Evolutionary conservation across 2,113 vertebrate genomes (phyloP), one percentile per base, ranked within the genome.

Genomic region (Indicator maculatus): DNA sequence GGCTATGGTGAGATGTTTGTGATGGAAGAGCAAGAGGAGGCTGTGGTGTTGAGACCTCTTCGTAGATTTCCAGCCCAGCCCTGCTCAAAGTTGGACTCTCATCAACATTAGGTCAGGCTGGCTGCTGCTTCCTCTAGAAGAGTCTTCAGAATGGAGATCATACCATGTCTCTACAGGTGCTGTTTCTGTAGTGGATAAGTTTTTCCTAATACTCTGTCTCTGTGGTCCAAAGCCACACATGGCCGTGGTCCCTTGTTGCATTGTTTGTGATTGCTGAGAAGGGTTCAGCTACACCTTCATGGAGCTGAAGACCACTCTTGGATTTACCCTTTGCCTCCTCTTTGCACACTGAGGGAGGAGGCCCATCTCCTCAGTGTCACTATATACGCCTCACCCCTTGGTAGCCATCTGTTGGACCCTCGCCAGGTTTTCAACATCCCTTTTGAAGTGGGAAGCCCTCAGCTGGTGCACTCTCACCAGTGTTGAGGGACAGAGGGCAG

Each of bases 21-120:
- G 69, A 5, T 38, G 58, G 50, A 27, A 16, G n/a, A 45, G 19
- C 75, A 60, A 1, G 4, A 52, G 59, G 38, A 47, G 23, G 8
- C 4, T 6, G 44, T 30, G 86, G 18, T 33, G 75, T 27, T 65
- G 63, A 41, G 38, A 44, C 39, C 8, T 71, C 41, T 64, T 36
- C 27, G 39, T 7, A 27, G 8, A 16, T 31, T 58, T 76, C 16
- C 13, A 16, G 53, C 38, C 56, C 39, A 14, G 24, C 81, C 81
- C 31, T 23, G 1, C 27, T 38, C 44, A 6, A 19, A 41, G 73
- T 20, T 27, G 12, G 59, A 11, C 58, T 88, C 33, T 69, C 11
- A 10, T 20, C 65, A 30, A 3, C 9, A 5, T n/a, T 18, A 12
- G 27, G 5, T 23, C 0, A 3, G 5, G 8, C 9, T 31, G 15